Base-by-base conservation (phyloP, 2,888 invertebrate genomes). In the Acronicta aceris region DNA sequence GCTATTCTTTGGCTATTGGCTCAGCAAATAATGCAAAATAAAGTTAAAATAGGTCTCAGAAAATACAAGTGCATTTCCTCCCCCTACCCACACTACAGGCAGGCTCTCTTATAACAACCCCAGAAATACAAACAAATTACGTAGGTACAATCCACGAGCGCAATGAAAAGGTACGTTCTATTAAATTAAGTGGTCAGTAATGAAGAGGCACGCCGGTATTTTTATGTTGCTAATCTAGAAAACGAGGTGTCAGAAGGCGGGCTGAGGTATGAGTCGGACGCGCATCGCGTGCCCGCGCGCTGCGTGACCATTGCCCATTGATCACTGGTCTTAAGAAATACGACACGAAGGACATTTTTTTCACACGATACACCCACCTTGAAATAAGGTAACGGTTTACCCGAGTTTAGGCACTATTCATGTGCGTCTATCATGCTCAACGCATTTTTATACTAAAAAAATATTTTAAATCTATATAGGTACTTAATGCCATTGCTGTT, bases 281-380 rank as follows among this genome's bases (percentile, higher is more conserved):
- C 61, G 73, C 71, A 72, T 90, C 78, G 91, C 91, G 91, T 91
- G 91, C 75, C 51, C 67, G 47, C 56, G 59, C 42, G 55, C 85
- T 88, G 88, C 93, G 93, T 93, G 93, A 91, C 91, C 87, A 71
- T 56, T 65, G 79, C 63, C 85, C 87, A 90, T 93, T 86, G 89
- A 93, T 93, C 92, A 93, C 83, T 60, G 76, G 81, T 85, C 87
- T 85, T 85, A 84, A 81, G 81, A 90, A 90, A 89, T 89, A 89
- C 88, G 85, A 86, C 84, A 81, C 81, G 83, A 86, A 87, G 84
- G 89, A 90, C 89, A 89, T 91, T 90, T 89, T 71, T 75, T 89
- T 88, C 82, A 88, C 86, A 86, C 87, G 81, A 85, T 84, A 69
- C 56, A 59, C 59, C 65, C 45, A 70, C 74, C 71, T 76, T 78